Conservation (phyloP, 2,113 vertebrate species). For the Hyaena hyaena region DNA sequence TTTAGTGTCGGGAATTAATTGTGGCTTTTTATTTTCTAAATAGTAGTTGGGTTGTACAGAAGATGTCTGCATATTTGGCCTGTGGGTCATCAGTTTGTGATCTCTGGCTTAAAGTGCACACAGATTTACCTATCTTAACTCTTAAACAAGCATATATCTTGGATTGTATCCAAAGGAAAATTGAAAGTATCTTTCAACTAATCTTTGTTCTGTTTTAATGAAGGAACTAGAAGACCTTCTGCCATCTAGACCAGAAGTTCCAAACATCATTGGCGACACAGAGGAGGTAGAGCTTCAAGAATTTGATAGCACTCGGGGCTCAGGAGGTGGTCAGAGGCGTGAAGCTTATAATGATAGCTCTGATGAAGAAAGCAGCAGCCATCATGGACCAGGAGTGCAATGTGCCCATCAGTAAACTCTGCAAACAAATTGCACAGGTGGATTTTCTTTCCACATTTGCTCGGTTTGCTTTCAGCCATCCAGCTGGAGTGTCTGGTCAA, state of each 20-base stretch:
- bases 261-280: conserved; percentile 92
- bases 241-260: conserved; percentile 94
- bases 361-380: conserved; percentile 96
- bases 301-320: conserved; percentile 94
- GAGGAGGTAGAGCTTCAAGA: conserved; percentile 98
- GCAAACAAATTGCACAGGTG: conserved; percentile 84
- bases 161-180: neutral
- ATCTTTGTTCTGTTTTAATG: neutral
- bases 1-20: neutral
- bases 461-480: conserved; percentile 85
- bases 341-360: conserved; percentile 99
- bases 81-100: neutral
- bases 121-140: neutral
- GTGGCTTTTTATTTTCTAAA: neutral
- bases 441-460: conserved; percentile 86
- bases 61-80: neutral
- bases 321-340: conserved; percentile 92
- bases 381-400: conserved; percentile 97
- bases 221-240: conserved; percentile 98
- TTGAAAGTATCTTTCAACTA: neutral
- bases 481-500: conserved; percentile 86
- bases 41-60: neutral
- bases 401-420: conserved; percentile 96
- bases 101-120: neutral
- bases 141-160: neutral